Evolutionary conservation across 2,113 vertebrate species (phyloP), one percentile per base, ranked within the genome.

Genomic region (Eptesicus fuscus): DNA sequence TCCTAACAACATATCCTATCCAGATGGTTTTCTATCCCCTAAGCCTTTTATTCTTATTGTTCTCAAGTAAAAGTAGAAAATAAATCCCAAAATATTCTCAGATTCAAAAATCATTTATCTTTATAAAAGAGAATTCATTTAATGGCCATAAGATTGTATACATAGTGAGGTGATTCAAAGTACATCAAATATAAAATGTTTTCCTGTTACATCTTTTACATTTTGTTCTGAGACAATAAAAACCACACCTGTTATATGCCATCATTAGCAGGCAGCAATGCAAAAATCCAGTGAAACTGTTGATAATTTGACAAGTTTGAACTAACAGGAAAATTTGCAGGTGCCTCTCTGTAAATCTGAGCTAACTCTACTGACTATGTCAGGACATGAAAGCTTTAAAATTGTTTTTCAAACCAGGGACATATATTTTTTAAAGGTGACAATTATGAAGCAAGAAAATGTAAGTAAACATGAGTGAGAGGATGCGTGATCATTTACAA

Each of bases 291-390:
- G 67, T 84, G 88, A 91, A 91, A 87, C 17, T 95, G 97, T 84
- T 95, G 82, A 97, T 70, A 97, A 88, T 91, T 94, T 97, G 96
- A 97, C 95, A 97, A 96, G 94, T 96, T 97, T 95, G 90, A 95
- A 96, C 78, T 89, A 90, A 92, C 67, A 95, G 73, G 44, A 96
- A 96, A 97, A 94, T 96, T 96, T 96, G 23, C 73, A 97, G 77
- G 88, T 93, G 83, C 78, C 53, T 94, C 69, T 96, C 70, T 92
- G 63, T 96, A 97, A 96, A 88, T 95, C 84, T 73, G 56, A 97
- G 84, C 73, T 93, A 96, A 87, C 32, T 83, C 67, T 63, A 53
- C 86, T 69, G 37, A 96, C 63, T 91, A 13, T 95, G 95, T 69
- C n/a, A 96, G 83, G 77, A 91, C 74, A 92, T 96, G 74, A 92